These are phyloP conservation scores for Enteromius argenteus DNA, from an alignment of 2,797 vertebrate genomes.

Conservation along the genomic window DNA sequence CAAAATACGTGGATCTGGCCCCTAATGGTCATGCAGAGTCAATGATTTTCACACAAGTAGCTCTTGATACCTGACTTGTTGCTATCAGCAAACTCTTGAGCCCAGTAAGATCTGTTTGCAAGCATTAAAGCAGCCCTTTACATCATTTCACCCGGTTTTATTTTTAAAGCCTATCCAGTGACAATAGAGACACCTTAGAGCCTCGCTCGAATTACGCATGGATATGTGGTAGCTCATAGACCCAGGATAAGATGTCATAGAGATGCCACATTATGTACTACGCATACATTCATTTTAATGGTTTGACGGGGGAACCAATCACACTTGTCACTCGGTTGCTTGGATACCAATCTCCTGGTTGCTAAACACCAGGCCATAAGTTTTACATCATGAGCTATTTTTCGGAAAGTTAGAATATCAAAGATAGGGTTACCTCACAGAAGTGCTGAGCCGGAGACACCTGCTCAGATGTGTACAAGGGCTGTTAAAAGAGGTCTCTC, in stretches of 20 bases:
- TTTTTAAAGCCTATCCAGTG: conserved; percentile 91
- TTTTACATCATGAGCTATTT: conserved; percentile 98
- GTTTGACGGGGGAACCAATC: conserved; percentile 84
- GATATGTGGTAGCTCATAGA: conserved; percentile 81
- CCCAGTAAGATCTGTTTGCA: conserved; percentile 73
- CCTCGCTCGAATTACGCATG: conserved; percentile 88
- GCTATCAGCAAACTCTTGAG: conserved; percentile 69
- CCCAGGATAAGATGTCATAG: conserved; percentile 78
- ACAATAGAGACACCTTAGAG: conserved; percentile 84
- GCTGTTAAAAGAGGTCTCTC: conserved; percentile 57
- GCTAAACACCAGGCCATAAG: conserved; percentile 86
- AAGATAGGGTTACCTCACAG: conserved; percentile 90
- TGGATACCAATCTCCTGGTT: conserved; percentile 82
- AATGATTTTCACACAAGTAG: not conserved
- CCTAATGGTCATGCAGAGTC: conserved; percentile 11
- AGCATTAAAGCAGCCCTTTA: conserved; percentile 76
- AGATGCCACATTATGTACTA: conserved; percentile 80
- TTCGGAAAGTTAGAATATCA: conserved; percentile 91
- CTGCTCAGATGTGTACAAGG: conserved; percentile 80
- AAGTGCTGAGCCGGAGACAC: conserved; percentile 87
- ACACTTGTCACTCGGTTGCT: conserved; percentile 77
- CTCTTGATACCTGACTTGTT: conserved; percentile 61
- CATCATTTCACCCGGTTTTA: conserved; percentile 81
- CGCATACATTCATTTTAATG: conserved; percentile 79
- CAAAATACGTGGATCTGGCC: not conserved